A percentile compares a stretch with the other conserved stretches of the same genome.
Conservation (phyloP, 2,888 invertebrate genomes). For the Synanthedon vespiformis region DNA sequence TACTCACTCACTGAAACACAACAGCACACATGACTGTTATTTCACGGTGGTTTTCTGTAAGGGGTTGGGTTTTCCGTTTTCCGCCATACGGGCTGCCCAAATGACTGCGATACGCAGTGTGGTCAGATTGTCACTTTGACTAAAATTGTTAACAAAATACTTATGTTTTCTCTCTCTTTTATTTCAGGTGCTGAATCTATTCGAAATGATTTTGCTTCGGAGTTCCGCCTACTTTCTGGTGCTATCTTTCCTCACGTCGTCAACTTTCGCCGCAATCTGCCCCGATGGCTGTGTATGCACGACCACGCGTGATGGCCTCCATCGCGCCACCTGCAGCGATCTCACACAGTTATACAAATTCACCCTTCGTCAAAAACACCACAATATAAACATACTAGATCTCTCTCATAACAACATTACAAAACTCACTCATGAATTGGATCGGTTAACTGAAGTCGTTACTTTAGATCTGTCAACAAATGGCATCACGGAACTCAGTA, state of each 20-base stretch:
- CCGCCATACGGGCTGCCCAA: too few species aligned
- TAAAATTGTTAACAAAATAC: neutral
- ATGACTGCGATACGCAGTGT: too few species aligned
- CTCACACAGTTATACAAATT: slow-evolving; percentile 83
- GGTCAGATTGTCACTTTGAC: slow-evolving; percentile 1
- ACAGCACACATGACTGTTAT: too few species aligned
- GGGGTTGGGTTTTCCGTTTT: too few species aligned
- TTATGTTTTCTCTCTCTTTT: slow-evolving; percentile 30
- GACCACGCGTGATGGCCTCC: slow-evolving; percentile 75
- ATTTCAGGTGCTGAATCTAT: slow-evolving; percentile 55
- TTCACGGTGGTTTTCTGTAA: too few species aligned
- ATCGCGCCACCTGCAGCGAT: slow-evolving; percentile 74
- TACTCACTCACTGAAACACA: too few species aligned
- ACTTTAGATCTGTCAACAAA: slow-evolving; percentile 75
- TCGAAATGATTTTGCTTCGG: slow-evolving; percentile 44
- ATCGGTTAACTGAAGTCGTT: slow-evolving; percentile 71
- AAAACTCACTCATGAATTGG: slow-evolving; percentile 67
- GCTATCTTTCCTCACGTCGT: slow-evolving; percentile 34
- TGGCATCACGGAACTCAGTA: slow-evolving; percentile 68
- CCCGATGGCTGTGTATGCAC: slow-evolving; percentile 70
- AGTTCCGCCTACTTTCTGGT: slow-evolving; percentile 35
- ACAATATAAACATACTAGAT: slow-evolving; percentile 70
- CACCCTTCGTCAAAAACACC: slow-evolving; percentile 57
- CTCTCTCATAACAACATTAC: slow-evolving; percentile 74
- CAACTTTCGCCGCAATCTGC: slow-evolving; percentile 47